Base-by-base conservation (phyloP, 2,797 vertebrate genomes). In the Coranthus polyacanthus region DNA sequence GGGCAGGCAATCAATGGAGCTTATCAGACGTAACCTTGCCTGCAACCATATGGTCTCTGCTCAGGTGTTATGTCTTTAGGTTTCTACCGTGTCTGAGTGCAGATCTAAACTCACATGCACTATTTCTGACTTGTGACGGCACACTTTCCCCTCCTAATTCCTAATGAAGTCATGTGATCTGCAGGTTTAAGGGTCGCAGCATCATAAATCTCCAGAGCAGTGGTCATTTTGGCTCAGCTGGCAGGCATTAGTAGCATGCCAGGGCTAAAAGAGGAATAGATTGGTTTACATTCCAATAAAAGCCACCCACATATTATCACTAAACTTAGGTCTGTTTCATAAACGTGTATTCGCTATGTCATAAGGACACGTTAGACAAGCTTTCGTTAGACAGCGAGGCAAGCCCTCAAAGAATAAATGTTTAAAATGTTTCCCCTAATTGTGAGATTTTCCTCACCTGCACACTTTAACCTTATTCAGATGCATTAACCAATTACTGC, bases 21-120 rank as follows among this genome's bases (percentile, higher is more conserved):
- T 81, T 74, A 75, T 81, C 64, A 82, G 60, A 83, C 66, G 54
- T 60, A 81, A 74, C 73, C 70, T 76, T 63, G 54, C 72, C 68
- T 61, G 61, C 26, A 60, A 43, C 75, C 78, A 79, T 63, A 73
- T 73, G 81, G 53, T 68, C 49, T 77, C 74, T 54, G 38, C 55
- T 78, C 70, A 72, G 81, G 57, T 75, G 77, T 83, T 67, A 36
- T 11, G 7, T 72, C 42, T 50, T 46, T 38, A 24, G 18, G 22
- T 47, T 45, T 65, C 6, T 3, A 55, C 52, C 32, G 17, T 42
- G 53, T 54, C 44, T 41, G 21, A 51, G 47, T 29, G 22, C 18
- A 36, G 43, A 39, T 51, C 39, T 54, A 24, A 42, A 56, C 11
- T 12, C 1, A 13, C 12, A 6, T 2, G 41, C 17, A 13, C 69